Conservation (phyloP, 2,888 invertebrate species). For the Apocheima hispidaria region DNA sequence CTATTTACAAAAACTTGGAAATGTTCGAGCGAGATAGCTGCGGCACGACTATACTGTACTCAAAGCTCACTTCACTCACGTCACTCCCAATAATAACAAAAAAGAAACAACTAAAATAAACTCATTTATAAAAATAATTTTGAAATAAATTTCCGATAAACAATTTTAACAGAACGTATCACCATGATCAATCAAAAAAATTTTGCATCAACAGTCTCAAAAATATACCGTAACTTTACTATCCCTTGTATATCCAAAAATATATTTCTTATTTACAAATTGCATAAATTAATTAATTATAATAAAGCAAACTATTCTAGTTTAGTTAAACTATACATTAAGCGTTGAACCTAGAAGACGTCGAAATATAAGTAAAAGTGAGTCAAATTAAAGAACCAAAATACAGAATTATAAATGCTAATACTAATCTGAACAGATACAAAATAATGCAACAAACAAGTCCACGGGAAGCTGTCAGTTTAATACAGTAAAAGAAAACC, state of each 20-base stretch:
- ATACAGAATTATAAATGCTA: too few relatives aligned
- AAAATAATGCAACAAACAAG: not conserved
- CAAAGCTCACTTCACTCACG: not conserved
- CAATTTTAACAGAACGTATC: constrained; percentile 68
- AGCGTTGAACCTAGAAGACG: constrained; percentile 15
- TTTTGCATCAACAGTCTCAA: constrained; percentile 82
- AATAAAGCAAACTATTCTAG: constrained; percentile 28
- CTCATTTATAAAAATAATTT: constrained; percentile 76
- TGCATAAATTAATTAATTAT: constrained; percentile 48
- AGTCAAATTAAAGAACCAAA: not conserved
- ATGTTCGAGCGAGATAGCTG: too few relatives aligned
- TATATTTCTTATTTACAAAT: constrained; percentile 75
- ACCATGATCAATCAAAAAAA: constrained; percentile 61
- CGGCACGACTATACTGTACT: too few relatives aligned
- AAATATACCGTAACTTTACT: constrained; percentile 76
- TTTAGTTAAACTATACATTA: constrained; percentile 14
- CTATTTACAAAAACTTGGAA: too few relatives aligned
- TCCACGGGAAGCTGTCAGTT: not conserved
- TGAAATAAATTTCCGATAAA: constrained; percentile 68
- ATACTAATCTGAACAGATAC: not conserved
- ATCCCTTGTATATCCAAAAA: constrained; percentile 70
- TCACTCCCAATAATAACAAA: constrained; percentile 47
- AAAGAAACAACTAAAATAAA: constrained; percentile 76
- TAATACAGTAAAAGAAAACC: too few relatives aligned
- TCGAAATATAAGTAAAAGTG: not conserved